Evolutionary conservation across 2,797 vertebrate species (phyloP), one percentile per base, ranked within the genome.

Genomic region (Etheostoma nigrum): DNA sequence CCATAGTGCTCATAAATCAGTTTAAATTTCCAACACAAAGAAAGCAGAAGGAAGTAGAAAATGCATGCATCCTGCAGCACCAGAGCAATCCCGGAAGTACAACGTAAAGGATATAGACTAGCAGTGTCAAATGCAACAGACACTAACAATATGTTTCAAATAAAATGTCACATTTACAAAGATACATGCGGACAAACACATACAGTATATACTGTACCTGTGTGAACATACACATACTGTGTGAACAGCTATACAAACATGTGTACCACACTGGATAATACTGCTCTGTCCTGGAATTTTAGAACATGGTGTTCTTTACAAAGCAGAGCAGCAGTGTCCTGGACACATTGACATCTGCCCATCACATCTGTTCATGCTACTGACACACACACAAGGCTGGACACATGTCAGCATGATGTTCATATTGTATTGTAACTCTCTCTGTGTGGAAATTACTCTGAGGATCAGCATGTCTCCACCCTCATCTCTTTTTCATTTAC

Each of bases 261-360:
- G 36, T 74, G 64, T 14, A 55, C 42, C 49, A 67, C 42, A n/a
- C 49, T 36, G 64, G 77, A 76, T 72, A 74, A 82, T 62, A 48
- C 52, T 9, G 54, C 23, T 30, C 67, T 59, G 65, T 81, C 77
- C 84, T 72, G 80, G 71, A 64, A 73, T 85, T 72, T 77, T 51
- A 78, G 85, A 80, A 86, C 87, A 79, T 27, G 69, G 13, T 83
- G 85, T 84, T 77, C 87, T 86, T 78, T 65, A 83, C 68, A 53
- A 64, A 74, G 65, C 69, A 70, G 71, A 69, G 69, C 66, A 74
- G 74, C 16, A 1, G 58, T 48, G 75, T 80, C 76, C 61, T 27
- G 67, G 75, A 67, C 72, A 69, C 62, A 61, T 42, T 58, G 69
- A 86, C 90, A 89, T 92, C 89, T 93, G 91, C 75, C 72, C 45